Evolutionary conservation across 2,113 vertebrate species (phyloP).

Genomic region (Tupaia tana): DNA sequence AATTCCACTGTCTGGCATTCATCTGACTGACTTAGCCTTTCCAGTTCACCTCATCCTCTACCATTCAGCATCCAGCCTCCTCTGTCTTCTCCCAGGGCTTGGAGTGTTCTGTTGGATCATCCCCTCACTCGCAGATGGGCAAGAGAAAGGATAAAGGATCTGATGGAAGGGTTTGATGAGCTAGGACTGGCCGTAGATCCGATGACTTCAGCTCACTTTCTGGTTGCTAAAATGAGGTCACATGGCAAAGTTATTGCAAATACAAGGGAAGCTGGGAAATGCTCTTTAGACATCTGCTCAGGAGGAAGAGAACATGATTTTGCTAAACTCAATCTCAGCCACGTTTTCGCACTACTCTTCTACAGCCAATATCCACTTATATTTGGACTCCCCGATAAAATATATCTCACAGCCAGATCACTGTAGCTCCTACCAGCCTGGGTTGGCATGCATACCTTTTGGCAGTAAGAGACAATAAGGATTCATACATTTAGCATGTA

Average conservation of each 20-base stretch:
- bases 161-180: not conserved
- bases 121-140: too few relatives aligned
- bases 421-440: not conserved
- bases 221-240: not conserved
- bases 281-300: not conserved
- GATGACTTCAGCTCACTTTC: not conserved
- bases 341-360: not conserved
- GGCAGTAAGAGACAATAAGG: not conserved
- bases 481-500: not conserved
- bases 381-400: not conserved
- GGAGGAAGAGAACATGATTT: not conserved
- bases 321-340: not conserved
- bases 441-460: not conserved
- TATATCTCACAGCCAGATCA: not conserved
- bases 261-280: not conserved
- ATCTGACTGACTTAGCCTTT: not conserved
- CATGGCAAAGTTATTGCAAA: not conserved
- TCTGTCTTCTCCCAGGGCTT: not conserved
- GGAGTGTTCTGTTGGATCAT: not conserved
- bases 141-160: not conserved
- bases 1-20: not conserved
- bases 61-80: not conserved
- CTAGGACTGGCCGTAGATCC: not conserved
- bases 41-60: not conserved
- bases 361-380: not conserved